phyloP scores from a whole-genome alignment of 2,888 invertebrate genomes.

The Aphrophora alni region DNA sequence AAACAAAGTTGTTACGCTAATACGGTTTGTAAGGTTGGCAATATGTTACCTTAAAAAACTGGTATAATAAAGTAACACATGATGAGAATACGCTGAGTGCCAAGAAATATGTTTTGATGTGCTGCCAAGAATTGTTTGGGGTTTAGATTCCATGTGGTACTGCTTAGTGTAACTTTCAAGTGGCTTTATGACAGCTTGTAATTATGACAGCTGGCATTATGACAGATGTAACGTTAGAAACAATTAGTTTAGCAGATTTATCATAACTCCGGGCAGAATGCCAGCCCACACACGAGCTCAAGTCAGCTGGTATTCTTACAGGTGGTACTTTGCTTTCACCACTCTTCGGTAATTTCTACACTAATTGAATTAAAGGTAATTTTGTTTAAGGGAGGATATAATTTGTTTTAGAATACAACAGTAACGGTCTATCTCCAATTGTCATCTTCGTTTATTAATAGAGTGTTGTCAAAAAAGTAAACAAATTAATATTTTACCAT shows the following conservation, averaged over 20 bases:
- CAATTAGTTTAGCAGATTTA: neutral
- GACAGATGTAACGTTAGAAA: slow-evolving; percentile 9
- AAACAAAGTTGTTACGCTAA: too few relatives aligned
- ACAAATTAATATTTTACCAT: too few relatives aligned
- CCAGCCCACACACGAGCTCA: neutral
- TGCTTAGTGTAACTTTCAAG: neutral
- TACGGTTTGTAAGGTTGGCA: too few relatives aligned
- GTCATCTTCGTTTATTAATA: too few relatives aligned
- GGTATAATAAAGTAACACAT: neutral
- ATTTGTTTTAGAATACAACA: too few relatives aligned
- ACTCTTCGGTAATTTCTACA: too few relatives aligned
- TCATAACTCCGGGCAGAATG: neutral
- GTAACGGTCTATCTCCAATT: too few relatives aligned
- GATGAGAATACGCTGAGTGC: neutral
- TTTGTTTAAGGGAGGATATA: too few relatives aligned
- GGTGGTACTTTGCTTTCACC: neutral
- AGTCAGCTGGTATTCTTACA: neutral
- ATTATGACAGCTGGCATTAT: neutral
- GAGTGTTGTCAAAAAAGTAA: too few relatives aligned
- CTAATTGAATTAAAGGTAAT: too few relatives aligned
- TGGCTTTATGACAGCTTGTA: slow-evolving; percentile 1
- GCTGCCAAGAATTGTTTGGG: neutral
- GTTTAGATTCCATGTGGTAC: neutral
- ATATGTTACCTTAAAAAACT: too few relatives aligned
- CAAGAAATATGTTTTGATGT: neutral